phyloP scores from a whole-genome alignment of 2,888 invertebrate genomes.

The Odontocolon sp. region DNA sequence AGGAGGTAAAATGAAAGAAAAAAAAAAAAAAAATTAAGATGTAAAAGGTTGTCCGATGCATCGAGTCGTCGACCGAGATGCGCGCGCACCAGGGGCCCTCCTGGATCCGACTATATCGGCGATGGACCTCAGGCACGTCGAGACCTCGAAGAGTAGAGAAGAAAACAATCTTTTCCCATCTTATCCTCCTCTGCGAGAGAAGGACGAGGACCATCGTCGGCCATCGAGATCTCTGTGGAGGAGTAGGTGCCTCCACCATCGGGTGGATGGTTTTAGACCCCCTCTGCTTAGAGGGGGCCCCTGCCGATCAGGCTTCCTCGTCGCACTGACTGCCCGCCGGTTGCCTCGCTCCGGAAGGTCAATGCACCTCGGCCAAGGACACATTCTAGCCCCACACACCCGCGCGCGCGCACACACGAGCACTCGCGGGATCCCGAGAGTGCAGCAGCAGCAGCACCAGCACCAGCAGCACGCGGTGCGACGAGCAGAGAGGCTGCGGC shows the following conservation, averaged over 20 bases:
- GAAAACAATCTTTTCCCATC: neutral
- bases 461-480: too few species aligned
- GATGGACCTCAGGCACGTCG: neutral
- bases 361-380: constrained; percentile 80
- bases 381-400: constrained; percentile 77
- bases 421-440: constrained; percentile 59
- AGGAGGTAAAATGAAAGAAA: neutral
- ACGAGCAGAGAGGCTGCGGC: too few species aligned
- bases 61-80: constrained; percentile 31
- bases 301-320: constrained; percentile 62
- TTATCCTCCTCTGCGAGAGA: constrained; percentile 8
- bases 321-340: constrained; percentile 63
- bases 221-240: constrained; percentile 19
- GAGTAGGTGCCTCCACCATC: constrained; percentile 50
- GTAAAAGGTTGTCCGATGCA: constrained; percentile 1
- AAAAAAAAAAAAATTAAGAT: constrained; percentile 16
- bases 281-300: constrained; percentile 46
- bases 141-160: neutral
- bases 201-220: neutral
- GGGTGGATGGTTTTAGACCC: constrained; percentile 47
- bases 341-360: constrained; percentile 75
- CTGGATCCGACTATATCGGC: constrained; percentile 19
- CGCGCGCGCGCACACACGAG: constrained; percentile 53
- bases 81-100: constrained; percentile 21
- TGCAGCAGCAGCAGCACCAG: constrained; percentile 41